Percentiles rank a stretch among this genome's conserved stretches.
Conservation (phyloP, 2,888 invertebrate genomes). For the Hipparchia sbordonii region DNA sequence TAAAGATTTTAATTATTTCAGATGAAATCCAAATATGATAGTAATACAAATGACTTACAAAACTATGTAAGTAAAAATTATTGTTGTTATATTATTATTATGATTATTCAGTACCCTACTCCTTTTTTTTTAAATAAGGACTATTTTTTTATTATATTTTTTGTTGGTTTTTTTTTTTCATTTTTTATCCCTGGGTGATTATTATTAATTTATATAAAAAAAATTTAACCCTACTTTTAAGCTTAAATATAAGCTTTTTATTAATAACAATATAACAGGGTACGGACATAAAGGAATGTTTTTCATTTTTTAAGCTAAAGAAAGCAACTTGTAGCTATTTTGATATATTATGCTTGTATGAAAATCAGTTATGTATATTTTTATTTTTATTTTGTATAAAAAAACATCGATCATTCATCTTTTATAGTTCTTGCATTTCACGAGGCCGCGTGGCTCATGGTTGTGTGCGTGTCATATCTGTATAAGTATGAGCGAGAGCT, state of each 20-base stretch:
- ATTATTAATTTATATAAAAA: not conserved
- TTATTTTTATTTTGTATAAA: too few species aligned
- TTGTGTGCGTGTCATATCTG: too few species aligned
- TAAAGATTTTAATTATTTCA: slow-evolving; percentile 14
- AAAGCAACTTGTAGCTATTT: too few species aligned
- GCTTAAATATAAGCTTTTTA: not conserved
- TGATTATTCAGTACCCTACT: not conserved
- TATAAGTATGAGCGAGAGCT: too few species aligned
- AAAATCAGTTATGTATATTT: too few species aligned
- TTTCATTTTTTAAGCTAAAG: too few species aligned
- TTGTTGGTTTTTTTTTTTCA: not conserved
- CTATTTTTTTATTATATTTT: slow-evolving; percentile 2
- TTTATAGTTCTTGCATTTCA: too few species aligned
- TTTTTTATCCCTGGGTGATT: not conserved
- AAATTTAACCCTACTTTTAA: not conserved
- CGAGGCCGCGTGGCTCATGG: too few species aligned
- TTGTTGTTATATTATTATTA: not conserved
- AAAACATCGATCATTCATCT: too few species aligned
- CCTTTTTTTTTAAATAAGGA: not conserved
- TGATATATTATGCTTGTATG: too few species aligned
- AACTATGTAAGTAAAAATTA: slow-evolving; percentile 14
- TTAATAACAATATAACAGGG: not conserved
- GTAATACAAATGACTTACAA: slow-evolving; percentile 14
- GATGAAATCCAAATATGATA: slow-evolving; percentile 8
- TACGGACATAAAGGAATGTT: not conserved